Evolutionary conservation across 2,888 invertebrate genomes (phyloP).

Genomic region (Pyrrhosoma nymphula): DNA sequence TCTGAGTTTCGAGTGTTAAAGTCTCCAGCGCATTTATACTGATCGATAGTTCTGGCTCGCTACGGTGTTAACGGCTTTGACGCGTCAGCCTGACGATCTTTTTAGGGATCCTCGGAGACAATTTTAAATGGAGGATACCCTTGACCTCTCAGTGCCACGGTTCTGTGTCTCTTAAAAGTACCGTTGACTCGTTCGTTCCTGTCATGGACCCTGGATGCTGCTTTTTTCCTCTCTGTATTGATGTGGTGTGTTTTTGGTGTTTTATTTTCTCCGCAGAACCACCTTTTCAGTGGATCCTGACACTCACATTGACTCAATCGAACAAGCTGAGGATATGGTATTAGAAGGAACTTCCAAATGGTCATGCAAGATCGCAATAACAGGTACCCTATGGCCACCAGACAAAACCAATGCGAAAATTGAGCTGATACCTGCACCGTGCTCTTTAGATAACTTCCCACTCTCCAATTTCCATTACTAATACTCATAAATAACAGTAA

Average conservation of each 20-base stretch:
- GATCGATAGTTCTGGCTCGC: not conserved
- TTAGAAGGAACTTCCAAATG: slow-evolving; percentile 99
- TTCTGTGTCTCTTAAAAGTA: slow-evolving; percentile 69
- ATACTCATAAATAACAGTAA: slow-evolving; percentile 64
- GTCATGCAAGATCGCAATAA: slow-evolving; percentile 99
- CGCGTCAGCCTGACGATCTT: no score
- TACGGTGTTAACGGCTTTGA: not conserved
- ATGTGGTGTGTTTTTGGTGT: slow-evolving; percentile 71
- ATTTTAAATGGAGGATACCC: slow-evolving; percentile 16
- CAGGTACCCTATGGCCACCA: slow-evolving; percentile 88
- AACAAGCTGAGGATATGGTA: slow-evolving; percentile 98
- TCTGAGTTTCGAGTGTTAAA: not conserved
- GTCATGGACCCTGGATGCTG: slow-evolving; percentile 70
- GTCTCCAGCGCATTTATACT: not conserved
- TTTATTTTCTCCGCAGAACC: slow-evolving; percentile 85
- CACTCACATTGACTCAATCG: slow-evolving; percentile 98
- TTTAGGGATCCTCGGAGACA: not conserved
- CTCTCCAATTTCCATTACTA: slow-evolving; percentile 59
- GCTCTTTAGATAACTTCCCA: slow-evolving; percentile 66
- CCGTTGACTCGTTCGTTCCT: slow-evolving; percentile 71
- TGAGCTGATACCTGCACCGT: slow-evolving; percentile 41
- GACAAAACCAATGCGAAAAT: slow-evolving; percentile 69
- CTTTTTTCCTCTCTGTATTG: slow-evolving; percentile 70
- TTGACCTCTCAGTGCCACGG: slow-evolving; percentile 42
- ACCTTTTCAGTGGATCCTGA: slow-evolving; percentile 98